Conservation (phyloP, 2,113 vertebrate species). For the Malurus cyaneus region DNA sequence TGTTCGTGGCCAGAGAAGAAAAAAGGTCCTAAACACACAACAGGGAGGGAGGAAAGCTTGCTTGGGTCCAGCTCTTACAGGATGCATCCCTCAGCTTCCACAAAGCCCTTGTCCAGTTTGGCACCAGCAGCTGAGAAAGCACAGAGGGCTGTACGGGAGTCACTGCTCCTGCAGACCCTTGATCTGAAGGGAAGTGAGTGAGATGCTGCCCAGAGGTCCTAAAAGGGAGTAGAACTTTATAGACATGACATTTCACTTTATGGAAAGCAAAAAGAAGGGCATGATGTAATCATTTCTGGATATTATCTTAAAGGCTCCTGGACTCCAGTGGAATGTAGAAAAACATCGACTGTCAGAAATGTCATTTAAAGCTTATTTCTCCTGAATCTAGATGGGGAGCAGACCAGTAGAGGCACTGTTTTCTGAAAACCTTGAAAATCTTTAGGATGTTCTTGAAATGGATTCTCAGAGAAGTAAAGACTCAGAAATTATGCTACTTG, state of each 20-base stretch:
- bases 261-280: neutral
- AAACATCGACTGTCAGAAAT: neutral
- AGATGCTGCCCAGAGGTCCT: neutral
- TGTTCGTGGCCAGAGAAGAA: neutral
- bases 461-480: neutral
- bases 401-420: neutral
- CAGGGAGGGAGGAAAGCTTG: neutral
- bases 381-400: neutral
- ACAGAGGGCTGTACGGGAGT: neutral
- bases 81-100: neutral
- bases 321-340: neutral
- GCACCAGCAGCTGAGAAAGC: neutral
- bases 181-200: neutral
- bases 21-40: neutral
- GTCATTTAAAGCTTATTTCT: neutral
- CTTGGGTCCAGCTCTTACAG: neutral
- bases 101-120: neutral
- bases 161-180: neutral
- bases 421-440: neutral
- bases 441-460: constrained; percentile 1
- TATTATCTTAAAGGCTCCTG: neutral
- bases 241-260: constrained; percentile 44
- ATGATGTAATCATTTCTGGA: neutral
- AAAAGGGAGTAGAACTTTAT: neutral
- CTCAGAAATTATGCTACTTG: neutral